Evolutionary conservation across 2,113 vertebrate genomes (phyloP).

Genomic region (Formicarius rufipectus): DNA sequence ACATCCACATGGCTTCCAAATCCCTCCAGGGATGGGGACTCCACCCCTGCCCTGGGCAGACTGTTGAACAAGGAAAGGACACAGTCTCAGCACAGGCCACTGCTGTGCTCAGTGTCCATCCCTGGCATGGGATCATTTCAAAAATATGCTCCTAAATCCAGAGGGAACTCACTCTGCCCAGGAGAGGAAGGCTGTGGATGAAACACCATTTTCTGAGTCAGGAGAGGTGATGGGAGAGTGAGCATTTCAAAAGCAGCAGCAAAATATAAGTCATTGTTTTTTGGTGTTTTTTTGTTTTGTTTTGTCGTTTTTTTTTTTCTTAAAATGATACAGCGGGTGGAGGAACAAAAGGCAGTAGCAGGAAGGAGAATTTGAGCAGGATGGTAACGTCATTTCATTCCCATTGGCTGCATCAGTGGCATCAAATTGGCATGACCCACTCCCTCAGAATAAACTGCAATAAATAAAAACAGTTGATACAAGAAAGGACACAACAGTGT

Average conservation of each 20-base stretch:
- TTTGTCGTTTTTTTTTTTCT: not conserved
- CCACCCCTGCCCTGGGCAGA: not conserved
- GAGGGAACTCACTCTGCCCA: not conserved
- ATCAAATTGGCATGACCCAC: not conserved
- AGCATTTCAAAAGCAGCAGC: not conserved
- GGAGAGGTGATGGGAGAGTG: not conserved
- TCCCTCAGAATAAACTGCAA: not conserved
- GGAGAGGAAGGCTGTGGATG: not conserved
- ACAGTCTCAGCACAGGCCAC: accelerated
- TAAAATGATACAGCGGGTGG: not conserved
- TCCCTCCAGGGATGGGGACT: not conserved
- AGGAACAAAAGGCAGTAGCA: not conserved
- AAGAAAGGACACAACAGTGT: not conserved
- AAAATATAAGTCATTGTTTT: too few relatives aligned
- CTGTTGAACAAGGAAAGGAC: not conserved
- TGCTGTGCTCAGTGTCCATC: not conserved
- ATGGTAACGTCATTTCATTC: not conserved
- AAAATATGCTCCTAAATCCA: not conserved
- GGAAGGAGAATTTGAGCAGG: not conserved
- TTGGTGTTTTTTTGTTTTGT: too few relatives aligned
- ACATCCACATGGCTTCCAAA: not conserved
- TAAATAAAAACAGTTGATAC: not conserved
- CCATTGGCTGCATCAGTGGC: not conserved
- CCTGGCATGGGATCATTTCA: not conserved
- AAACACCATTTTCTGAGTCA: not conserved